Conservation (phyloP, 2,113 vertebrate species). For the Engraulis encrasicolus region DNA sequence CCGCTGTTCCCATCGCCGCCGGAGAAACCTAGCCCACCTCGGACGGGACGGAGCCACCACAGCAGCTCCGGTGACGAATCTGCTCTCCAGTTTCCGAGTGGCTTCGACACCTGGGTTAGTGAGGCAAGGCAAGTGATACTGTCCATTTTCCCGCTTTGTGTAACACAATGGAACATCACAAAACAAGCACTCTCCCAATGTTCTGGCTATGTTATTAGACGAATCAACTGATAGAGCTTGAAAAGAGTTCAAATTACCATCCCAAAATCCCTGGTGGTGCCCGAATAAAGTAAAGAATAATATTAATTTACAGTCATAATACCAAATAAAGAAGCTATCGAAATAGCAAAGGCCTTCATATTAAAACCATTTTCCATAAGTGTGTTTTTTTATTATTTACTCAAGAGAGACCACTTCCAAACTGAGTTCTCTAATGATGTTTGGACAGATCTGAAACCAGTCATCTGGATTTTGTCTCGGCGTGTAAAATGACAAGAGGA, state of each 20-base stretch:
- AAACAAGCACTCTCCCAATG: not conserved
- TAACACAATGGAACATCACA: not conserved
- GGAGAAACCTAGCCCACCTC: slow-evolving; percentile 58
- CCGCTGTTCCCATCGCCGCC: slow-evolving; percentile 62
- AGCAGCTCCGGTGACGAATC: slow-evolving; percentile 54
- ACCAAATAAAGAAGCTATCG: slow-evolving; percentile 14
- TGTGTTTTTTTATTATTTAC: slow-evolving; percentile 72
- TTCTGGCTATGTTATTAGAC: slow-evolving; percentile 16
- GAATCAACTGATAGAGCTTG: not conserved
- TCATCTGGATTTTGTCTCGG: slow-evolving; percentile 73
- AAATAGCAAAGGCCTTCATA: slow-evolving; percentile 30
- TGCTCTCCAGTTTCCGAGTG: slow-evolving; percentile 55
- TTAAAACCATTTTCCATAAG: slow-evolving; percentile 58
- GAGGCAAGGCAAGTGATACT: slow-evolving; percentile 36
- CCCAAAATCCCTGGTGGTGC: not conserved
- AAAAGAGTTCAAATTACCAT: not conserved
- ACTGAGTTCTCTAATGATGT: slow-evolving; percentile 70
- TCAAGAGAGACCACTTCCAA: slow-evolving; percentile 71
- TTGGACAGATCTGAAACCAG: slow-evolving; percentile 70
- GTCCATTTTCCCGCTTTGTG: not conserved
- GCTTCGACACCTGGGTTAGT: slow-evolving; percentile 55
- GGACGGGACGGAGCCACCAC: slow-evolving; percentile 39
- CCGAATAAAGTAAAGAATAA: not conserved
- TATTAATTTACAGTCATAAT: not conserved
- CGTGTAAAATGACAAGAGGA: slow-evolving; percentile 63